A percentile compares a stretch with the other conserved stretches of the same genome.
These are phyloP conservation scores for Bucorvus abyssinicus DNA, from an alignment of 2,797 vertebrate species.

Conservation along the genomic window DNA sequence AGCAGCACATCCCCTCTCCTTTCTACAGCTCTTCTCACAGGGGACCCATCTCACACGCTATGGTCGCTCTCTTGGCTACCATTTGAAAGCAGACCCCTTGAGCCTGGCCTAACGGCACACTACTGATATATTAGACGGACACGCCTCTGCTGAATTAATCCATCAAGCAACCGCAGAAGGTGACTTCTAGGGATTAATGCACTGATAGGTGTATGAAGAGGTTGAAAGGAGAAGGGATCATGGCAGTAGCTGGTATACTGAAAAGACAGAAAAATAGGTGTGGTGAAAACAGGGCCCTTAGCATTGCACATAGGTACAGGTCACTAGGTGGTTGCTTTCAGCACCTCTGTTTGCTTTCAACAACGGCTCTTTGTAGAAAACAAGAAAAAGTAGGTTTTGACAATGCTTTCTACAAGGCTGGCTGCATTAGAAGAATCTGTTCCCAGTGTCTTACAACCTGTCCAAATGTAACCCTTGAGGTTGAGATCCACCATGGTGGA, in stretches of 20 bases:
- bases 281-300: background rate
- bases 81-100: background rate
- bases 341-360: background rate
- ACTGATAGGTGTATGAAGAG: background rate
- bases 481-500: background rate
- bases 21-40: background rate
- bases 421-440: background rate
- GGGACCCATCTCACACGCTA: background rate
- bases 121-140: background rate
- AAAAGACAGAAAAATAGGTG: background rate
- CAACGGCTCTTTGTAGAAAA: background rate
- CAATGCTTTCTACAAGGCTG: background rate
- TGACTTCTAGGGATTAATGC: constrained; percentile 12
- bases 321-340: background rate
- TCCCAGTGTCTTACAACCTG: background rate
- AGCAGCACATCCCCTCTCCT: background rate
- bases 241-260: background rate
- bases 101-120: background rate
- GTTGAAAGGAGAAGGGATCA: background rate
- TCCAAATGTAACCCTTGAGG: background rate
- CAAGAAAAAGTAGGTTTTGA: background rate
- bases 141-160: constrained; percentile 20
- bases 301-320: background rate
- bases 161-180: background rate
- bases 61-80: background rate